Evolutionary conservation across 2,888 invertebrate genomes (phyloP).

Genomic region (Rhagonycha fulva): DNA sequence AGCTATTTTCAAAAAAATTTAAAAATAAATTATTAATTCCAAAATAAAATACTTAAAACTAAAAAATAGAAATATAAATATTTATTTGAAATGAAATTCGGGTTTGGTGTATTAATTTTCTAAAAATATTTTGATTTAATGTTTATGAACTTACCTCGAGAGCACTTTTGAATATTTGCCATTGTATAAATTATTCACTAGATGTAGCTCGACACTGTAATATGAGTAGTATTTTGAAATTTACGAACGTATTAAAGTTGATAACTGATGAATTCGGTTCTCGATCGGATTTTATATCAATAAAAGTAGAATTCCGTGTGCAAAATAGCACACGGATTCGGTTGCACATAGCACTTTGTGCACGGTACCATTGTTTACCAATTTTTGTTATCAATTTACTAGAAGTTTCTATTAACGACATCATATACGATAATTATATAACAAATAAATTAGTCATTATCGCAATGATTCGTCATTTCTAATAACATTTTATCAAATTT

Average conservation of each 20-base stretch:
- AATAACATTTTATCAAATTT: not conserved
- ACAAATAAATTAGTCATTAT: not conserved
- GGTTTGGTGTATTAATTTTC: too few species aligned
- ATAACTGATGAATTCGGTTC: not conserved
- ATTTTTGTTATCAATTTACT: not conserved
- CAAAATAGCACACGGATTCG: not conserved
- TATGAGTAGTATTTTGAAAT: not conserved
- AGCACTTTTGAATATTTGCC: not conserved
- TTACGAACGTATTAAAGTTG: not conserved
- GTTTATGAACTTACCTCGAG: not conserved
- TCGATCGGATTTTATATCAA: not conserved
- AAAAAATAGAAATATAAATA: too few species aligned
- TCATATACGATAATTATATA: not conserved
- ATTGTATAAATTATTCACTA: not conserved
- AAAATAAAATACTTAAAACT: too few species aligned
- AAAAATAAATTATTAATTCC: too few species aligned
- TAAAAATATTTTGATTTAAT: too few species aligned
- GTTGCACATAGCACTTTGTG: not conserved
- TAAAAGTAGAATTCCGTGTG: slow-evolving; percentile 3
- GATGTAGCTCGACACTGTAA: not conserved
- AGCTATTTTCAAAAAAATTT: too few species aligned
- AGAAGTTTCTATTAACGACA: not conserved
- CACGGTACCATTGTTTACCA: not conserved
- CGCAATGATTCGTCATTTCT: not conserved
- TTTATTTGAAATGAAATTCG: too few species aligned